Conservation (phyloP, 1,140 invertebrate species). For the Carcinoscorpius rotundicauda region DNA sequence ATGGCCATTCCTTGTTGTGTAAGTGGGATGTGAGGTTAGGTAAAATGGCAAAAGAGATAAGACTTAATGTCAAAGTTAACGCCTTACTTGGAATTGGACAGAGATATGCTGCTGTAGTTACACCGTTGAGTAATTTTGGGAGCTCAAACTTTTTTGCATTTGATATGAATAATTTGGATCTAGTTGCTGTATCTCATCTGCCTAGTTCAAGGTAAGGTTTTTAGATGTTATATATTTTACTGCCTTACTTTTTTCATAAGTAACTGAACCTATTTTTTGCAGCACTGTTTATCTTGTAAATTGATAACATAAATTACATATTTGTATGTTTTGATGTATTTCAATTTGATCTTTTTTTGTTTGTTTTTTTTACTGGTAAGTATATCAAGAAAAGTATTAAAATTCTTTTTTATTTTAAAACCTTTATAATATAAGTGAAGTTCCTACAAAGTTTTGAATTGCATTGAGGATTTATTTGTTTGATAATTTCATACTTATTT, state of each 20-base stretch:
- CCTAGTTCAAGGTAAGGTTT: constrained; percentile 25
- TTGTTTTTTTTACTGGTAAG: background rate
- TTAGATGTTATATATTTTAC: background rate
- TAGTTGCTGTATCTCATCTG: constrained; percentile 21
- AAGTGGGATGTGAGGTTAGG: constrained; percentile 21
- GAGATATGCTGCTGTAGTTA: constrained; percentile 23
- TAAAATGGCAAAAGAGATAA: constrained; percentile 13
- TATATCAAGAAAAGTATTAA: no score
- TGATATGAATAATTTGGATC: constrained; percentile 20
- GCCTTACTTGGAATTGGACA: constrained; percentile 25
- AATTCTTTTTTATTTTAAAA: no score
- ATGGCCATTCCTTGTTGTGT: constrained; percentile 16
- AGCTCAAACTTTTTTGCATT: constrained; percentile 24
- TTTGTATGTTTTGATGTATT: no score
- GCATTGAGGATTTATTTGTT: no score
- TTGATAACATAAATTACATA: no score
- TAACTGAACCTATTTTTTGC: no score
- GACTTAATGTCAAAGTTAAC: constrained; percentile 24
- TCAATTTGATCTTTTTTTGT: background rate
- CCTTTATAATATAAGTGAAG: no score
- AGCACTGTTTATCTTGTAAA: no score
- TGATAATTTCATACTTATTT: no score
- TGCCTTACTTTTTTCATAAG: background rate
- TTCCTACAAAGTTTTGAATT: no score
- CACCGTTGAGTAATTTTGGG: constrained; percentile 18